Conservation (phyloP, 1,140 invertebrate genomes). For the Drosophila teissieri region DNA sequence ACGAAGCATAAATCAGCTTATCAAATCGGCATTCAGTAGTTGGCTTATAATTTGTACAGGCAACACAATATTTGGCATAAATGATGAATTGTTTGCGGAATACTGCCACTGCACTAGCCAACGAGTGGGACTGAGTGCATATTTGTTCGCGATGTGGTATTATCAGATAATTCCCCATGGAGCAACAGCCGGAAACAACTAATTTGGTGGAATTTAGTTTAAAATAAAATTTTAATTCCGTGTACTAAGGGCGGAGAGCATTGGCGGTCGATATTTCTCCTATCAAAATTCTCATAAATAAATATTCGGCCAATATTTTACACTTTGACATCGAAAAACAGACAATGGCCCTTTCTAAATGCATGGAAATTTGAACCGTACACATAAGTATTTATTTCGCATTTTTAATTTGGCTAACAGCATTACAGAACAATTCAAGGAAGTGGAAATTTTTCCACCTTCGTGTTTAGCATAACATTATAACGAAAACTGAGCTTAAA, state of each 20-base stretch:
- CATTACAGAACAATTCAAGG: background rate
- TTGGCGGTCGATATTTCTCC: background rate
- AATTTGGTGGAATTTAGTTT: background rate
- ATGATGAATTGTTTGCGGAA: conserved; percentile 56
- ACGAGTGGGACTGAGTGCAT: background rate
- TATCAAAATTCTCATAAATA: background rate
- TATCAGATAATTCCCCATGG: conserved; percentile 33
- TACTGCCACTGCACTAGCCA: conserved; percentile 14
- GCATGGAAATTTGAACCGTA: no score
- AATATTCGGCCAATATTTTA: background rate
- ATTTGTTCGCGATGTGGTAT: conserved; percentile 21
- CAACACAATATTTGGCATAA: conserved; percentile 45
- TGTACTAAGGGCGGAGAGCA: background rate
- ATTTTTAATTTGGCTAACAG: background rate
- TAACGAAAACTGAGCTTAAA: conserved; percentile 22
- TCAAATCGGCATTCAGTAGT: conserved; percentile 60
- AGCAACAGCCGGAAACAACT: conserved; percentile 10
- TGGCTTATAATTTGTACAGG: conserved; percentile 58
- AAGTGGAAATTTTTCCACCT: conserved; percentile 26
- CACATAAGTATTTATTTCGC: no score
- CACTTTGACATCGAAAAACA: background rate
- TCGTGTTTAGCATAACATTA: background rate
- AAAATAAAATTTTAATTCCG: background rate
- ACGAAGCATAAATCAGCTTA: conserved; percentile 71
- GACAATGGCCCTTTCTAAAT: background rate